These are phyloP conservation scores for Thereva unica DNA, from an alignment of 2,888 invertebrate species.

Conservation along the genomic window DNA sequence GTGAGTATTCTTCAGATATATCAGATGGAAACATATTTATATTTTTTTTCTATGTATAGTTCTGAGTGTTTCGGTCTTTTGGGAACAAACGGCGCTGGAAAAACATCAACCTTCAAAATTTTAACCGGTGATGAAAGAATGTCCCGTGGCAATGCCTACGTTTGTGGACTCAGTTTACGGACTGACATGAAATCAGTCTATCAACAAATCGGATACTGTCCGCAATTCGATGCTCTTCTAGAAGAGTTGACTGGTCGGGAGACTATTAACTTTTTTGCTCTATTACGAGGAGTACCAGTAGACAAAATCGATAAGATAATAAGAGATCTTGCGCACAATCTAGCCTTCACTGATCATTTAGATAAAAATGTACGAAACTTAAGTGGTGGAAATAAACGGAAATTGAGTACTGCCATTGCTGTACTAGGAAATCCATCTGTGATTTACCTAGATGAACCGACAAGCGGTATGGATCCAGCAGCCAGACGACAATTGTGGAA, in stretches of 20 bases:
- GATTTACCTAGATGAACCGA: slow-evolving; percentile 72
- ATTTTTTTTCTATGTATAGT: slow-evolving; percentile 47
- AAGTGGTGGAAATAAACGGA: slow-evolving; percentile 76
- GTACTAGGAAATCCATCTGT: slow-evolving; percentile 71
- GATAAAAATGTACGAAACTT: slow-evolving; percentile 66
- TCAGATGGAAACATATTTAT: background rate
- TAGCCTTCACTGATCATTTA: slow-evolving; percentile 66
- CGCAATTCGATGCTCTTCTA: slow-evolving; percentile 75
- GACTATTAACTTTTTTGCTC: slow-evolving; percentile 67
- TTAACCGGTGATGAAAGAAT: slow-evolving; percentile 80
- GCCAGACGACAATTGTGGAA: slow-evolving; percentile 74
- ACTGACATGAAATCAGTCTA: slow-evolving; percentile 64
- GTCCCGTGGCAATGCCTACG: slow-evolving; percentile 71
- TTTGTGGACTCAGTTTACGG: slow-evolving; percentile 63
- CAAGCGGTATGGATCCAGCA: slow-evolving; percentile 61
- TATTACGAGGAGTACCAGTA: slow-evolving; percentile 62
- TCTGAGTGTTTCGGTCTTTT: slow-evolving; percentile 82
- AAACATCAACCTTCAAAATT: slow-evolving; percentile 89
- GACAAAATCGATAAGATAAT: slow-evolving; percentile 49
- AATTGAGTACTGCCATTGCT: slow-evolving; percentile 73
- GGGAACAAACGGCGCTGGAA: slow-evolving; percentile 86
- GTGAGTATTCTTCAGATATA: slow-evolving; percentile 47
- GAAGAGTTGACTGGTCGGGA: slow-evolving; percentile 74
- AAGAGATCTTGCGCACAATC: slow-evolving; percentile 58
- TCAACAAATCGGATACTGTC: slow-evolving; percentile 71